Percentiles rank a stretch among this genome's conserved stretches.
These are phyloP conservation scores for Synergus laeviventris DNA, from an alignment of 2,888 invertebrate genomes.

Conservation along the genomic window DNA sequence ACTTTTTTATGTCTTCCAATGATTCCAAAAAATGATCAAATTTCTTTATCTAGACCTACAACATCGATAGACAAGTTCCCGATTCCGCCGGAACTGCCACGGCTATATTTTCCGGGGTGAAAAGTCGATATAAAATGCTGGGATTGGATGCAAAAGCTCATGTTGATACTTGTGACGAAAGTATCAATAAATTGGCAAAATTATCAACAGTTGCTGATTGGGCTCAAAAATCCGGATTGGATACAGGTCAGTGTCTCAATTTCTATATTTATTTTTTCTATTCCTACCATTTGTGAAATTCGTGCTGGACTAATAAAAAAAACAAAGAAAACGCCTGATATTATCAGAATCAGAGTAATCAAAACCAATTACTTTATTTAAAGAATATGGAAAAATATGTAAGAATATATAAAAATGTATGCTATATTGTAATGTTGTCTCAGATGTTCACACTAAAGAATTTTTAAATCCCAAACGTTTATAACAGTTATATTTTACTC, in stretches of 20 bases:
- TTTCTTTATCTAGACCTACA: constrained; percentile 79
- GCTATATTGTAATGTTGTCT: no score
- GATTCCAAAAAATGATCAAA: background rate
- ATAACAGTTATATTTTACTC: no score
- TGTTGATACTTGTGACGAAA: constrained; percentile 74
- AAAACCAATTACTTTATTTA: no score
- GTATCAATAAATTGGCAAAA: constrained; percentile 67
- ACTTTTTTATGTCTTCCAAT: constrained; percentile 44
- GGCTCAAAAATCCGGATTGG: constrained; percentile 79
- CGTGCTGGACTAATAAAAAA: no score
- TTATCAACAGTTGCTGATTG: constrained; percentile 78
- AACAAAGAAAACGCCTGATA: no score
- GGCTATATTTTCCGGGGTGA: constrained; percentile 81
- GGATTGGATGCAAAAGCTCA: constrained; percentile 77
- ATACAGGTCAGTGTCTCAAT: constrained; percentile 75
- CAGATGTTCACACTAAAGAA: no score
- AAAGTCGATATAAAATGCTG: constrained; percentile 79
- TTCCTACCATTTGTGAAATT: background rate
- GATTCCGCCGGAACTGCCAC: constrained; percentile 85
- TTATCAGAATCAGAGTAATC: no score
- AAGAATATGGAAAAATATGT: no score
- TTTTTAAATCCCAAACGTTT: no score
- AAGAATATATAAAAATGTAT: no score
- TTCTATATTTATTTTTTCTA: background rate
- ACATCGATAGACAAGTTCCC: constrained; percentile 83